Evolutionary conservation across 1,140 invertebrate genomes (phyloP).

Genomic region (Drosophila athabasca): DNA sequence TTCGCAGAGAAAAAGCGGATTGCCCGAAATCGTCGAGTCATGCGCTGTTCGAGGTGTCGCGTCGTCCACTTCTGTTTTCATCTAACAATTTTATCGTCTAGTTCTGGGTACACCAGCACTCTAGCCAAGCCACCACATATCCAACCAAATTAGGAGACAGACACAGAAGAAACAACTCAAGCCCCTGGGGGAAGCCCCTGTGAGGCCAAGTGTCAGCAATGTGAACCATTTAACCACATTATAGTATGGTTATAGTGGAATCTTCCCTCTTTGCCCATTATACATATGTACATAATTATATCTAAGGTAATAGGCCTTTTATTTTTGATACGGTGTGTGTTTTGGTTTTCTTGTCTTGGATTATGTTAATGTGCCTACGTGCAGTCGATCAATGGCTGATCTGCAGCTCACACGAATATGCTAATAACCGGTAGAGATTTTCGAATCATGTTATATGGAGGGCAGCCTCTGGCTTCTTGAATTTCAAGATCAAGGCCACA

Average conservation of each 20-base stretch:
- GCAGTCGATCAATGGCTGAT: constrained; percentile 44
- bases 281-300: neutral
- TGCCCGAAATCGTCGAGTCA: constrained; percentile 61
- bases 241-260: too few species aligned
- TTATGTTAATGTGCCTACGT: constrained; percentile 46
- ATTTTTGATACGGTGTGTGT: constrained; percentile 24
- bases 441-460: constrained; percentile 30
- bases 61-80: constrained; percentile 50
- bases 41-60: constrained; percentile 6
- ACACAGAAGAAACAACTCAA: constrained; percentile 20
- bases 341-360: constrained; percentile 11
- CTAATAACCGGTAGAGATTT: constrained; percentile 24
- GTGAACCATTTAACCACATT: too few species aligned
- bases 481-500: constrained; percentile 47
- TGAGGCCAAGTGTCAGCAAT: too few species aligned
- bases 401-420: constrained; percentile 36
- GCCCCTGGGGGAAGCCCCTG: constrained; percentile 25
- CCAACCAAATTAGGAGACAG: too few species aligned
- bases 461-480: constrained; percentile 20
- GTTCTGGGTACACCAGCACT: constrained; percentile 29
- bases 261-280: constrained; percentile 23
- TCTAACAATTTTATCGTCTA: constrained; percentile 60
- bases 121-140: neutral
- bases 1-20: constrained; percentile 63
- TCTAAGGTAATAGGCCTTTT: constrained; percentile 12